Conservation (phyloP, 2,113 vertebrate genomes). For the Heterotilapia buettikoferi region DNA sequence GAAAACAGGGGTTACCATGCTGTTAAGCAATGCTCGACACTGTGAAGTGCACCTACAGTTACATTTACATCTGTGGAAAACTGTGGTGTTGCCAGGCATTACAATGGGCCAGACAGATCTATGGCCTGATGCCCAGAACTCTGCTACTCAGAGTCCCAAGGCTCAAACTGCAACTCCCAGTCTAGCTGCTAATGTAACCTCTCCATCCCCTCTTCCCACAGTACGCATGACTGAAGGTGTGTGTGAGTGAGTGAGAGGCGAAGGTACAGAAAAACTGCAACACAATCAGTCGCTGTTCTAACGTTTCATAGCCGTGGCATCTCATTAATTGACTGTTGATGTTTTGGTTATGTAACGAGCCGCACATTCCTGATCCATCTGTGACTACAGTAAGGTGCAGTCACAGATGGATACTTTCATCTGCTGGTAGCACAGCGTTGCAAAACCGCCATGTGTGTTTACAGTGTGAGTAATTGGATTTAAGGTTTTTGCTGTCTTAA, state of each 20-base stretch:
- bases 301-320: not conserved
- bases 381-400: constrained; percentile 6
- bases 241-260: not conserved
- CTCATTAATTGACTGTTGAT: not conserved
- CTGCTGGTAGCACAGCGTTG: not conserved
- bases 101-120: constrained; percentile 39
- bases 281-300: not conserved
- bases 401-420: constrained; percentile 21
- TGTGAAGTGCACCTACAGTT: constrained; percentile 24
- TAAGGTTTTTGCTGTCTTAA: not conserved
- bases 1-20: not conserved
- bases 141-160: constrained; percentile 1
- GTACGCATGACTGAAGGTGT: not conserved
- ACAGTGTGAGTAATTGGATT: not conserved
- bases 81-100: constrained; percentile 4
- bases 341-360: not conserved
- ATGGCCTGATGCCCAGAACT: constrained; percentile 47
- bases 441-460: constrained; percentile 3
- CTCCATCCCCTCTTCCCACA: not conserved
- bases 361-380: constrained; percentile 17
- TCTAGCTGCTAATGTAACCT: constrained; percentile 7
- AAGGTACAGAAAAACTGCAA: not conserved
- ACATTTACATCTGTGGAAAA: constrained; percentile 31
- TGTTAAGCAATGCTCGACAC: not conserved
- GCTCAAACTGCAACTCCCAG: constrained; percentile 1